Evolutionary conservation across 2,113 vertebrate genomes (phyloP).

Genomic region (Saccopteryx leptura): DNA sequence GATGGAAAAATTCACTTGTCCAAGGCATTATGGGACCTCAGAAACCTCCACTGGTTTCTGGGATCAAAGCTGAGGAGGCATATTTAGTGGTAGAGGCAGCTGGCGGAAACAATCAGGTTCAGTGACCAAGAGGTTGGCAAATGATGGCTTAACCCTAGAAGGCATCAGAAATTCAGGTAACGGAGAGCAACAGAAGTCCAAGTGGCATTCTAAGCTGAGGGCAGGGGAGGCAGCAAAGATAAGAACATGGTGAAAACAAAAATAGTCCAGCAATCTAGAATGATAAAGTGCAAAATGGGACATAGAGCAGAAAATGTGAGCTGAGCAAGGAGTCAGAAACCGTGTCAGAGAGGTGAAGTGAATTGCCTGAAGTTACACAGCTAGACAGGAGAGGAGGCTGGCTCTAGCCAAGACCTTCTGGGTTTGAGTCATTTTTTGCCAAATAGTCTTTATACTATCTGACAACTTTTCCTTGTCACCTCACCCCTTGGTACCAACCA

Average conservation of each 20-base stretch:
- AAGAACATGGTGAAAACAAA: background rate
- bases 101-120: background rate
- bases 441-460: background rate
- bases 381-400: background rate
- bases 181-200: background rate
- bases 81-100: background rate
- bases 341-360: background rate
- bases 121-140: background rate
- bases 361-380: background rate
- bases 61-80: background rate
- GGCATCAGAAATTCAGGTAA: background rate
- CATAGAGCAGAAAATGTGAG: background rate
- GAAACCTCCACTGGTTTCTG: background rate
- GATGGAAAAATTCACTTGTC: background rate
- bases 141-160: background rate
- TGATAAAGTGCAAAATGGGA: background rate
- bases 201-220: background rate
- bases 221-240: background rate
- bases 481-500: background rate
- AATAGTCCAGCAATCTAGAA: background rate
- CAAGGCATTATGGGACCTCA: slow-evolving; percentile 55
- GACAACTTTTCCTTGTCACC: background rate
- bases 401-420: background rate
- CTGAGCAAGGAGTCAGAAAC: background rate
- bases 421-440: background rate